Base-by-base conservation (phyloP, 2,888 invertebrate genomes). In the Micoletzkya japonica region DNA sequence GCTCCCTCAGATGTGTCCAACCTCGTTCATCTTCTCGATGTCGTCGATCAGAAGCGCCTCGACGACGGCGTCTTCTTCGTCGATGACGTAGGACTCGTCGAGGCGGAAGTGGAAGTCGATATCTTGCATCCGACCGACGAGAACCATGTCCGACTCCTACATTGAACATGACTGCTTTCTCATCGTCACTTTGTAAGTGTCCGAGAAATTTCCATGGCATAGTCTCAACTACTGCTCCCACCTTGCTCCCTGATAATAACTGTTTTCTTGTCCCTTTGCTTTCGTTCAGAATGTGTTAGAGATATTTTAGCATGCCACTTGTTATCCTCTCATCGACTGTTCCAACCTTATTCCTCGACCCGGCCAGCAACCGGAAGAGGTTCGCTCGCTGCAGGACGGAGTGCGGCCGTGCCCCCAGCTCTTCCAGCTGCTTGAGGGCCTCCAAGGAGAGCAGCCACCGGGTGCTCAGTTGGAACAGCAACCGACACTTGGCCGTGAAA, bases 331-430 rank as follows among this genome's bases (percentile, higher is more conserved):
- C 20, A 7, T 63, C 50, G 24, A 14, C 14, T 32, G 32, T 20
- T 7, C 24, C 32, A n/a, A 63, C 63, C 63, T 63, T 63, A 32
- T 24, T 63, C 32, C 32, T 37, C n/a, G 34, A 63, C n/a, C 50
- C 32, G 17, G 49, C 63, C 24, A 63, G 32, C 20, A 63, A 2
- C 50, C 63, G 30, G 24, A 63, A 32, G 20, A 63, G 49, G 50
- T 50, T 63, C 2, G 63, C 50, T 28, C 39, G 44, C 50, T 63
- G 63, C 0, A 63, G 44, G 20, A 63, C 50, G 0, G 63, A 63
- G 1, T 24, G 3, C 1, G 50, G 49, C 50, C 32, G 44, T 17
- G 63, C 63, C n/a, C 50, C 63, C 1, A 24, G 28, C 2, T 6
- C 14, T 0, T 3, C 32, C 63, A 63, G 20, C 14, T 14, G 17